Percentiles rank a stretch among this genome's conserved stretches.
Conservation (phyloP, 2,797 vertebrate species). For the Phylloscopus collybita region DNA sequence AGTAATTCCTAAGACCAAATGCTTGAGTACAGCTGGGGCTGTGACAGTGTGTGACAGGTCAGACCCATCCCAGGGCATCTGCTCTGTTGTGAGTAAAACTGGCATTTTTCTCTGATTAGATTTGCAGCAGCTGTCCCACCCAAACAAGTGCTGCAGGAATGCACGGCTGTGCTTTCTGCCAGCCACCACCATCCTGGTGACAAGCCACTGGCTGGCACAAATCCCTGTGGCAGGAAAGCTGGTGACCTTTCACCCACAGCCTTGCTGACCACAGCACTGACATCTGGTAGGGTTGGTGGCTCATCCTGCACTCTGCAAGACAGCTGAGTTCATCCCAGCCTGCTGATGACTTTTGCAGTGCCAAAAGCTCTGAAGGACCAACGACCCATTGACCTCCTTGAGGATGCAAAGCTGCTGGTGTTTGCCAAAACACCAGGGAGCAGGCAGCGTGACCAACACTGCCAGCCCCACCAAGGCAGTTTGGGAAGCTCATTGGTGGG, state of each 20-base stretch:
- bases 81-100: neutral
- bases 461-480: neutral
- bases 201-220: neutral
- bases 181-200: fast-evolving
- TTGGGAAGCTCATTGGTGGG: neutral
- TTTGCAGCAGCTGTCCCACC: neutral
- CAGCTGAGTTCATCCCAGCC: fast-evolving
- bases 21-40: neutral
- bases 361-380: neutral
- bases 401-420: neutral
- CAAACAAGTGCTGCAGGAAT: neutral
- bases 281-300: neutral
- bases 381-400: neutral
- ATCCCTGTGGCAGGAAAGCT: neutral
- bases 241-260: fast-evolving
- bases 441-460: fast-evolving
- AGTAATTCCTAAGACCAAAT: neutral
- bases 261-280: neutral
- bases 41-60: neutral
- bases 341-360: neutral
- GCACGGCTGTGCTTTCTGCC: fast-evolving
- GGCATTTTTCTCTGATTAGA: fast-evolving
- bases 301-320: fast-evolving
- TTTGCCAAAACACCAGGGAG: neutral
- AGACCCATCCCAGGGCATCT: neutral